A percentile compares a stretch with the other conserved stretches of the same genome.
Evolutionary conservation across 2,888 invertebrate genomes (phyloP).

Genomic region (Drosophila aldrichi): DNA sequence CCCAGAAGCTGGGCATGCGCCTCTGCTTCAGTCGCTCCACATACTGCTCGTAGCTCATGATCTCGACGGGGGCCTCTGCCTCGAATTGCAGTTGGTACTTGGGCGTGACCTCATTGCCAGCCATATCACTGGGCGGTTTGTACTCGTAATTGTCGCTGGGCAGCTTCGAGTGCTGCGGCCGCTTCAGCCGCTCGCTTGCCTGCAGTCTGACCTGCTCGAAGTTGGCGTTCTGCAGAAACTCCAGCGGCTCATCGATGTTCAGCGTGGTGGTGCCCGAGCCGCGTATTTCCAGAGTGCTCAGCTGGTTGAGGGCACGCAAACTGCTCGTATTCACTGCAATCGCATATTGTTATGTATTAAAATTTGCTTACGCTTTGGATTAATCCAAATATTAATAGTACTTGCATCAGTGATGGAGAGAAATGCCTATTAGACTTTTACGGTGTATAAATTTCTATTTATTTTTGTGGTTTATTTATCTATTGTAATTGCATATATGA

Average conservation of each 20-base stretch:
- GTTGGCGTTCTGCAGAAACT: conserved; percentile 86
- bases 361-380: not conserved
- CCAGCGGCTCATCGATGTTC: conserved; percentile 86
- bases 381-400: not conserved
- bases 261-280: conserved; percentile 86
- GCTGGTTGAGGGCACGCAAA: conserved; percentile 83
- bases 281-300: conserved; percentile 88
- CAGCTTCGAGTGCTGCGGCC: conserved; percentile 79
- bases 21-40: conserved; percentile 86
- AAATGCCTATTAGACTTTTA: too few relatives aligned
- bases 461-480: not conserved
- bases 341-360: not conserved
- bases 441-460: too few relatives aligned
- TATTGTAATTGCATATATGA: not conserved
- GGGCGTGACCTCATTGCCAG: conserved; percentile 51
- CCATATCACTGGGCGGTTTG: conserved; percentile 82
- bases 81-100: conserved; percentile 67
- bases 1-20: conserved; percentile 84
- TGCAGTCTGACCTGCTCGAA: conserved; percentile 86
- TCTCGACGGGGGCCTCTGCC: conserved; percentile 82
- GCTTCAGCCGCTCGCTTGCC: conserved; percentile 84
- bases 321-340: conserved; percentile 82
- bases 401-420: not conserved
- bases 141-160: conserved; percentile 84
- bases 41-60: conserved; percentile 89